Evolutionary conservation across 2,888 invertebrate species (phyloP), one percentile per base, ranked within the genome.

Genomic region (Sinodicranocentrus sp.): DNA sequence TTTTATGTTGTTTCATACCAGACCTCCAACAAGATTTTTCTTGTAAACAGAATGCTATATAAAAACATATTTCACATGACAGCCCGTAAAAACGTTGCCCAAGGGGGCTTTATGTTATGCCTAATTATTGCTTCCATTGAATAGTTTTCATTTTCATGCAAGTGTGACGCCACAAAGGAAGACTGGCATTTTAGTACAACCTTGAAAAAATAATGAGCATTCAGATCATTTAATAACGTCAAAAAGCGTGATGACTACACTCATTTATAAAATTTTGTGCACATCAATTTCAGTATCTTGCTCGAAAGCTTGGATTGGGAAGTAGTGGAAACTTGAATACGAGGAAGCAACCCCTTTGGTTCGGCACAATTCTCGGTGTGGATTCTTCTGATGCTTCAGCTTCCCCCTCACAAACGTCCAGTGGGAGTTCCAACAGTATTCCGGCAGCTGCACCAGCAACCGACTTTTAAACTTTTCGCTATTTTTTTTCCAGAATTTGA

Each of bases 281-380:
- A 73, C 33, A 33, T 48, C 23, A 44, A 15, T 48, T 79, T 13
- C 25, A 87, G 88, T 82, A 82, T 63, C 61, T 86, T 65, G 83
- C 79, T 48, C 80, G 84, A 73, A 86, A 85, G 72, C 61, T 84
- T 57, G 82, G 80, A 25, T 57, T 84, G 17, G 78, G 84, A 39
- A 75, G 72, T 19, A 76, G 72, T 57, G 82, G 71, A n/a, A 87
- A 77, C 57, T 76, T 86, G 63, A 85, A 85, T 61, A 65, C 76
- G 48, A 80, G 73, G 17, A 87, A 87, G 57, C 86, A 86, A 70
- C 88, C 88, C 39, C 61, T 88, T 15, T 88, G 88, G 88, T 82
- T 88, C 54, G 87, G 87, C 70, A 86, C 88, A 25, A 84, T 88
- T 57, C 52, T 88, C 79, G 87, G 87, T 19, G 54, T 86, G 73